Conservation (phyloP, 2,888 invertebrate species). For the Auanema sp. region DNA sequence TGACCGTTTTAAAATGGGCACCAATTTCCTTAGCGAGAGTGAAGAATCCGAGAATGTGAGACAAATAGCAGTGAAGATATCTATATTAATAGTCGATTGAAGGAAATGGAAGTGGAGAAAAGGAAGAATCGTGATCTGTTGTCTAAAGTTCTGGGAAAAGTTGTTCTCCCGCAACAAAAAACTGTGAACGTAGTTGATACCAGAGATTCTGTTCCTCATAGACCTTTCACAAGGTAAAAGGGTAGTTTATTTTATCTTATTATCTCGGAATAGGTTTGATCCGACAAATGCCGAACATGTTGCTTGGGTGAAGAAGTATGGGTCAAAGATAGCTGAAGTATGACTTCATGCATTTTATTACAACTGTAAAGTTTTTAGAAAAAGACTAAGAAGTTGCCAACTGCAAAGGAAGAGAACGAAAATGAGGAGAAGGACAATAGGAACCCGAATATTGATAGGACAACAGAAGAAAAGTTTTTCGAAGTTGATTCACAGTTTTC, state of each 20-base stretch:
- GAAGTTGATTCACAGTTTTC: no score
- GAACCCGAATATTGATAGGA: not conserved
- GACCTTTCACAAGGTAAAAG: conserved; percentile 32
- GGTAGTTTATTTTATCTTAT: not conserved
- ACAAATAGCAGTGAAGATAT: not conserved
- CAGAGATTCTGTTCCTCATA: conserved; percentile 12
- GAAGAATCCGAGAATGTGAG: conserved; percentile 20
- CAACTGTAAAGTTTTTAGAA: not conserved
- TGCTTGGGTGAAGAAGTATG: conserved; percentile 44
- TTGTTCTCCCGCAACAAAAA: conserved; percentile 31
- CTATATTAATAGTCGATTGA: conserved; percentile 1
- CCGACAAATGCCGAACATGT: conserved; percentile 53
- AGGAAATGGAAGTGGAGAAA: conserved; percentile 42
- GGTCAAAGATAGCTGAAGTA: not conserved
- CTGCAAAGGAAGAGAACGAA: conserved; percentile 11
- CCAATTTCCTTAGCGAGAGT: conserved; percentile 33
- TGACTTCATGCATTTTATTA: not conserved
- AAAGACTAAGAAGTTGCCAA: not conserved
- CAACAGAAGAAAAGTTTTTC: not conserved
- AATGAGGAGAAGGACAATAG: conserved; percentile 10
- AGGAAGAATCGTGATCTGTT: conserved; percentile 41
- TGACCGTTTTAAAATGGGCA: conserved; percentile 39
- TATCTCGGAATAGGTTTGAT: conserved; percentile 35
- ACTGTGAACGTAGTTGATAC: conserved; percentile 6
- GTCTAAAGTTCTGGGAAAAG: conserved; percentile 47